Conservation (phyloP, 2,888 invertebrate species). For the Tetranychus truncatus region DNA sequence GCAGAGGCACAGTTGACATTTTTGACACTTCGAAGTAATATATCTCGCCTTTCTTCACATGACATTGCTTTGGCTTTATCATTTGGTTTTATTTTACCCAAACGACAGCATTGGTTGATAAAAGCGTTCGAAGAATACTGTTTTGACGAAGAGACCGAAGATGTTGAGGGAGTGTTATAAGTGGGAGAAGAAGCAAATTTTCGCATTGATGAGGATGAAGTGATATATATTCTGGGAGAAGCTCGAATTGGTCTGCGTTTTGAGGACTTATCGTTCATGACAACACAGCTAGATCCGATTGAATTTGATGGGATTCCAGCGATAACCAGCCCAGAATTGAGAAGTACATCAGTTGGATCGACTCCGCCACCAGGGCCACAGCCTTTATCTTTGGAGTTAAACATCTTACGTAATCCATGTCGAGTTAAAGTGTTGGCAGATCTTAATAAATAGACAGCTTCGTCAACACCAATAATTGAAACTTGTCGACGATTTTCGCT, state of each 20-base stretch:
- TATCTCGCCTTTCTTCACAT: background rate
- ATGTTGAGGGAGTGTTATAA: background rate
- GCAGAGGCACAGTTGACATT: background rate
- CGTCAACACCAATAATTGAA: conserved; percentile 26
- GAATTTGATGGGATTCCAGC: background rate
- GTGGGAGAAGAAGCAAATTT: background rate
- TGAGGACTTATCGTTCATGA: background rate
- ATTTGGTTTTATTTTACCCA: background rate
- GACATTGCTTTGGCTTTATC: background rate
- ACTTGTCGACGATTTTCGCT: conserved; percentile 23
- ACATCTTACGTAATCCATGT: conserved; percentile 21
- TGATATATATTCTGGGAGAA: background rate
- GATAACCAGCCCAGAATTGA: conserved; percentile 22
- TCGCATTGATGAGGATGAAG: background rate
- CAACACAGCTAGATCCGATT: conserved; percentile 1
- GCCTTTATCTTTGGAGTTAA: conserved; percentile 23
- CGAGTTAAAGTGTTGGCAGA: conserved; percentile 23
- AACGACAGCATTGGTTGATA: background rate
- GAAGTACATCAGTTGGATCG: conserved; percentile 19
- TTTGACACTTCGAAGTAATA: background rate
- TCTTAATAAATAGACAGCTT: conserved; percentile 25
- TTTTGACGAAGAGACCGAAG: background rate
- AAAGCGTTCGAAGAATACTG: background rate
- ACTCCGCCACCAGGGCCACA: conserved; percentile 27
- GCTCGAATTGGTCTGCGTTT: background rate